Conservation (phyloP, 2,888 invertebrate genomes). For the Phyllotreta cruciferae region DNA sequence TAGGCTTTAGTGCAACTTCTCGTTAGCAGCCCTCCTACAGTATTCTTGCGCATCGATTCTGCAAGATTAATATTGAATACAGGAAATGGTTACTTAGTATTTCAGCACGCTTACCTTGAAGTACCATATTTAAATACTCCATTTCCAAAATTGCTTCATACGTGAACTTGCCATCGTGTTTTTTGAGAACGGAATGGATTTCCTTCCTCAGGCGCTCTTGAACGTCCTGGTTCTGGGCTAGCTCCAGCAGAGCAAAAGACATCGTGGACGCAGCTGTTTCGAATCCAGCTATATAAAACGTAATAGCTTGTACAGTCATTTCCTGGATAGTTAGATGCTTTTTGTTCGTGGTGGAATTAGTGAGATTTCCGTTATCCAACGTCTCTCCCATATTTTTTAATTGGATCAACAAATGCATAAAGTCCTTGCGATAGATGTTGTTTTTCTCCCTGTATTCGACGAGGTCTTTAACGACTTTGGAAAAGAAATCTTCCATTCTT, state of each 20-base stretch:
- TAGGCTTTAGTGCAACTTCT: conserved; percentile 45
- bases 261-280: conserved; percentile 47
- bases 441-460: conserved; percentile 60
- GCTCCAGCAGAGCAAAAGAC: conserved; percentile 45
- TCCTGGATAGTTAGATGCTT: conserved; percentile 26
- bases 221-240: conserved; percentile 42
- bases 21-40: conserved; percentile 46
- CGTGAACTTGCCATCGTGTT: conserved; percentile 39
- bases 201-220: conserved; percentile 44
- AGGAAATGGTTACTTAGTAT: background rate
- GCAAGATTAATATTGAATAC: conserved; percentile 30
- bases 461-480: conserved; percentile 57
- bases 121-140: conserved; percentile 58
- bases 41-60: conserved; percentile 56
- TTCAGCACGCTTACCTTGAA: conserved; percentile 49
- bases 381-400: conserved; percentile 49
- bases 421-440: conserved; percentile 62
- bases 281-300: conserved; percentile 47
- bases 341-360: background rate
- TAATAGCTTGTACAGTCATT: conserved; percentile 38
- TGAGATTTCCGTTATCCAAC: background rate
- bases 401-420: conserved; percentile 63
- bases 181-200: conserved; percentile 38
- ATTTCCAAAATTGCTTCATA: conserved; percentile 45
- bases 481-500: conserved; percentile 58